A percentile compares a stretch with the other conserved stretches of the same genome.
Evolutionary conservation across 23 tunicate genomes (phyloP).

Genomic region (Trididemnum miniatum): DNA sequence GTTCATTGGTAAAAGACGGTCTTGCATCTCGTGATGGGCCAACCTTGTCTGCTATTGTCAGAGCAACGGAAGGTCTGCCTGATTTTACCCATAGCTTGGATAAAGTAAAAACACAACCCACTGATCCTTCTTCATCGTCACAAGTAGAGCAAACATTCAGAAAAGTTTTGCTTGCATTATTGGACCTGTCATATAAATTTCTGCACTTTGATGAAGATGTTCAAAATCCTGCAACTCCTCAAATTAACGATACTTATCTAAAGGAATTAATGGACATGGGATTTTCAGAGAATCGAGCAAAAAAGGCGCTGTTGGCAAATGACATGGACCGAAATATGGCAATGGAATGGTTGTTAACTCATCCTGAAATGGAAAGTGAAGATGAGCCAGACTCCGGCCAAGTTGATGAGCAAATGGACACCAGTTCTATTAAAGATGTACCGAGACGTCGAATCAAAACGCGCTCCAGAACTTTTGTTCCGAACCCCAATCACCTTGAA

Average conservation of each 20-base stretch:
- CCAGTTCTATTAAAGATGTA: not conserved
- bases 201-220: slow-evolving; percentile 77
- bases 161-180: slow-evolving; percentile 74
- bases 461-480: slow-evolving; percentile 46
- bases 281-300: slow-evolving; percentile 58
- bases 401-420: slow-evolving; percentile 46
- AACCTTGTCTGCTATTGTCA: slow-evolving; percentile 37
- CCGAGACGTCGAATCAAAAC: not conserved
- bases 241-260: not conserved
- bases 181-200: slow-evolving; percentile 90
- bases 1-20: slow-evolving; percentile 50
- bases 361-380: slow-evolving; percentile 6
- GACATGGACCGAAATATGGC: slow-evolving; percentile 57
- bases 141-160: slow-evolving; percentile 88
- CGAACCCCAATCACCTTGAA: slow-evolving; percentile 65
- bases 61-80: slow-evolving; percentile 80
- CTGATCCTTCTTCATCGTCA: slow-evolving; percentile 23
- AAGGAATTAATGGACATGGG: slow-evolving; percentile 74
- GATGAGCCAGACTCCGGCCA: not conserved
- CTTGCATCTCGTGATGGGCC: slow-evolving; percentile 61
- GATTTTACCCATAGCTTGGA: not conserved
- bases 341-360: slow-evolving; percentile 75
- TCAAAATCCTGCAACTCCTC: not conserved
- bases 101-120: not conserved
- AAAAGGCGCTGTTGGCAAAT: slow-evolving; percentile 47